These are phyloP conservation scores for Nasua narica DNA, from an alignment of 2,797 vertebrate genomes.

Conservation along the genomic window DNA sequence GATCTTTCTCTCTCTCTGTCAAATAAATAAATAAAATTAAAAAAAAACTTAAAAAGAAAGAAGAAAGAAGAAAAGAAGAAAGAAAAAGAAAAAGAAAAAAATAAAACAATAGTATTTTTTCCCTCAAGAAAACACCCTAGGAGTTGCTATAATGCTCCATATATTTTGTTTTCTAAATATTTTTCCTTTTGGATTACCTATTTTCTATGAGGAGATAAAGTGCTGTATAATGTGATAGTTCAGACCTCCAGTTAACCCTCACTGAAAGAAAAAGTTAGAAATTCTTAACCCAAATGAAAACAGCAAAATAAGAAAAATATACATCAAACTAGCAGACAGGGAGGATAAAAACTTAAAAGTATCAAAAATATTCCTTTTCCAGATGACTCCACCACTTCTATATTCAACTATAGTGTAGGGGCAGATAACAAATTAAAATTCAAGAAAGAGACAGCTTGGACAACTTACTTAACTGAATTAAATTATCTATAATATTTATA, in stretches of 20 bases:
- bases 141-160: neutral
- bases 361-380: neutral
- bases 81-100: neutral
- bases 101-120: neutral
- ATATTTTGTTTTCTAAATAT: neutral
- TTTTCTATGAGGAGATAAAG: neutral
- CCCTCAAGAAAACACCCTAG: neutral
- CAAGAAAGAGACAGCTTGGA: neutral
- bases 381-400: neutral
- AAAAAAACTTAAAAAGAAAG: neutral
- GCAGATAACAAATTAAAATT: neutral
- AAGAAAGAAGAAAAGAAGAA: too few species aligned
- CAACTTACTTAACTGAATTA: neutral
- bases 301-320: neutral
- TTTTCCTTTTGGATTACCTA: neutral
- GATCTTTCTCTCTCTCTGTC: too few species aligned
- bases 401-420: neutral
- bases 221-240: neutral
- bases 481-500: slow-evolving; percentile 48
- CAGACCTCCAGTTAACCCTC: neutral
- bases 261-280: neutral
- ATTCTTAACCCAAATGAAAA: neutral
- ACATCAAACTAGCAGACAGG: neutral
- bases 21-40: too few species aligned
- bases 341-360: neutral